phyloP scores from a whole-genome alignment of 2,113 vertebrate species.

The Struthio camelus region DNA sequence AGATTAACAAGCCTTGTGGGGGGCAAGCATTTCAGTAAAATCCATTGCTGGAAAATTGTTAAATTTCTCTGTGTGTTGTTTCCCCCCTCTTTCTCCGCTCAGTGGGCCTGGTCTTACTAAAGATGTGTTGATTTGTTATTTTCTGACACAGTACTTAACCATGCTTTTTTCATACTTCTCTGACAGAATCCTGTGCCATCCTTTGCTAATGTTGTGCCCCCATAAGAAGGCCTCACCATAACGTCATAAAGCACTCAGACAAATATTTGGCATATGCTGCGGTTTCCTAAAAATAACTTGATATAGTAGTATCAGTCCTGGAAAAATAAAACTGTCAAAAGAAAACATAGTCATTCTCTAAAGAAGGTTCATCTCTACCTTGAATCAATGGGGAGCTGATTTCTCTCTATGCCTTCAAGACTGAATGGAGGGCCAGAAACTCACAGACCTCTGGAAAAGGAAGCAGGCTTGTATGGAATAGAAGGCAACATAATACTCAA shows the following conservation, averaged over 20 bases:
- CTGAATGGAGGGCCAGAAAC: slow-evolving; percentile 47
- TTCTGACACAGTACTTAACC: neutral
- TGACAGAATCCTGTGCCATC: neutral
- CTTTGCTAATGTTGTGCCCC: neutral
- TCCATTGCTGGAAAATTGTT: neutral
- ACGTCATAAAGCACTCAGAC: neutral
- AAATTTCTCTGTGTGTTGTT: neutral
- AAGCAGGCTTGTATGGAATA: neutral
- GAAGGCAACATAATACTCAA: neutral
- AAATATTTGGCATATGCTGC: neutral
- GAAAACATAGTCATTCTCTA: slow-evolving; percentile 23
- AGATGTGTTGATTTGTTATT: neutral
- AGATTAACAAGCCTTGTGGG: neutral
- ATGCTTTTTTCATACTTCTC: neutral
- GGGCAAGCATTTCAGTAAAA: neutral
- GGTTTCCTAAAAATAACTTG: neutral
- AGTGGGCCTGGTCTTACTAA: neutral
- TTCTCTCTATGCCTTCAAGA: slow-evolving; percentile 18
- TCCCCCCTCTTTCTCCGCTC: rapidly evolving
- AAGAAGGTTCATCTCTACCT: slow-evolving; percentile 24
- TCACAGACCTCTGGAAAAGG: neutral
- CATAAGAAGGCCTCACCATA: neutral
- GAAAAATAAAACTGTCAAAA: slow-evolving; percentile 8
- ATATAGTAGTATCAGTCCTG: neutral
- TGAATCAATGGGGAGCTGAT: neutral